Evolutionary conservation across 2,797 vertebrate genomes (phyloP).

Genomic region (Nannoperca australis): DNA sequence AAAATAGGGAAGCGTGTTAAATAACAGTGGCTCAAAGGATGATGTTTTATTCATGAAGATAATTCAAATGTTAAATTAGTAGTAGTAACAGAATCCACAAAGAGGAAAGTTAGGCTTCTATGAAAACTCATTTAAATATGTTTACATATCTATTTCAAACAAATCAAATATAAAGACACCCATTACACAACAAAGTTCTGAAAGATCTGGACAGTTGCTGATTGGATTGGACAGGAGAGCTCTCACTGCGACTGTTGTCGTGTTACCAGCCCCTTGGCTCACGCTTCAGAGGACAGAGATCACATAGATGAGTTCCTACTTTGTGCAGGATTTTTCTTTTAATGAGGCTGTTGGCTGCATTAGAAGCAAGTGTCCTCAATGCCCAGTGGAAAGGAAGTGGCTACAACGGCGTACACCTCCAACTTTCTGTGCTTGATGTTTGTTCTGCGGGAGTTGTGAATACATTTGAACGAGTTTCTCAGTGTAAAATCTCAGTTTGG

Average conservation of each 20-base stretch:
- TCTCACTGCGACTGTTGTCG: slow-evolving; percentile 21
- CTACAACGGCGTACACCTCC: background rate
- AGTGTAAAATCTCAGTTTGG: background rate
- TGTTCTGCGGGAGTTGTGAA: slow-evolving; percentile 14
- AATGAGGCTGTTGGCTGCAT: slow-evolving; percentile 44
- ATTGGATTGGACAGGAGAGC: slow-evolving; percentile 14
- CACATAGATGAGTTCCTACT: slow-evolving; percentile 27
- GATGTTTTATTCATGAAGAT: slow-evolving; percentile 38
- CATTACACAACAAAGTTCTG: slow-evolving; percentile 3
- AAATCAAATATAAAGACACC: slow-evolving; percentile 13
- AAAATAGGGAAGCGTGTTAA: background rate
- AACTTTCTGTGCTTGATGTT: slow-evolving; percentile 12
- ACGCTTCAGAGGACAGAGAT: slow-evolving; percentile 37
- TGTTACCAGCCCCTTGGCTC: slow-evolving; percentile 16
- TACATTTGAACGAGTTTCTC: slow-evolving; percentile 25
- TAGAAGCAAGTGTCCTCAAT: slow-evolving; percentile 28
- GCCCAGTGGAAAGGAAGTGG: slow-evolving; percentile 5
- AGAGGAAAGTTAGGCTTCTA: slow-evolving; percentile 18
- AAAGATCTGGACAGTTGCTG: slow-evolving; percentile 7
- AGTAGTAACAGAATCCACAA: slow-evolving; percentile 5
- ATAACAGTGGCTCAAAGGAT: background rate
- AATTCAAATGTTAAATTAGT: slow-evolving; percentile 15
- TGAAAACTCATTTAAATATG: slow-evolving; percentile 16
- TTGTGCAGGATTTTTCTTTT: slow-evolving; percentile 29
- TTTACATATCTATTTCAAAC: slow-evolving; percentile 24